phyloP scores from a whole-genome alignment of 1,140 invertebrate species.

The Myzus persicae region DNA sequence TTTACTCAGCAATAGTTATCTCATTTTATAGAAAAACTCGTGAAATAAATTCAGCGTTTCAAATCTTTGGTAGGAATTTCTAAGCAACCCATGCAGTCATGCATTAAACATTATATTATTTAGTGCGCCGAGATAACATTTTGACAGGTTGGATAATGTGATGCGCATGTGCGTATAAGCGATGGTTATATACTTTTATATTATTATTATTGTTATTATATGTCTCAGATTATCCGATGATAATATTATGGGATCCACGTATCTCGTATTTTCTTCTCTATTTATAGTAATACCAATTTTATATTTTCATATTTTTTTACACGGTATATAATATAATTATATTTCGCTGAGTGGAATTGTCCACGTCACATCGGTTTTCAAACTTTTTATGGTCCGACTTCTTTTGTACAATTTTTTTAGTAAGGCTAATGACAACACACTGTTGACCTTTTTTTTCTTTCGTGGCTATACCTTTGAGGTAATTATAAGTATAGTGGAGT shows the following conservation, averaged over 20 bases:
- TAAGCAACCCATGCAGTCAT: neutral
- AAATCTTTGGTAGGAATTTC: neutral
- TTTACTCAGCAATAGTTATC: neutral
- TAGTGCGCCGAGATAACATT: neutral
- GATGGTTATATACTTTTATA: neutral
- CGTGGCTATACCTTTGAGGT: neutral
- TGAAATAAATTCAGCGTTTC: neutral
- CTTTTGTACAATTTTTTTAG: no score
- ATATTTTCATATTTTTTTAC: neutral
- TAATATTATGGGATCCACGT: neutral
- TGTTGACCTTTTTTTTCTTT: neutral
- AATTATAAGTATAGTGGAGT: no score
- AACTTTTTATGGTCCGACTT: neutral
- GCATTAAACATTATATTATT: neutral
- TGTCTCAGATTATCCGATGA: neutral
- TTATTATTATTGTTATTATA: no score
- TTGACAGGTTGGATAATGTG: neutral
- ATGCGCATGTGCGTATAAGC: neutral
- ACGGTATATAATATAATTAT: neutral
- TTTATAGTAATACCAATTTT: neutral
- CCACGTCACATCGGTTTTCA: neutral
- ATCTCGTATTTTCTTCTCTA: neutral
- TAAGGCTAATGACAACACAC: no score
- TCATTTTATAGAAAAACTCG: neutral
- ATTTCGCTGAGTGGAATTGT: neutral